A percentile compares a stretch with the other conserved stretches of the same genome.
phyloP scores from a whole-genome alignment of 2,113 vertebrate species.

The Microcebus tavaratra region DNA sequence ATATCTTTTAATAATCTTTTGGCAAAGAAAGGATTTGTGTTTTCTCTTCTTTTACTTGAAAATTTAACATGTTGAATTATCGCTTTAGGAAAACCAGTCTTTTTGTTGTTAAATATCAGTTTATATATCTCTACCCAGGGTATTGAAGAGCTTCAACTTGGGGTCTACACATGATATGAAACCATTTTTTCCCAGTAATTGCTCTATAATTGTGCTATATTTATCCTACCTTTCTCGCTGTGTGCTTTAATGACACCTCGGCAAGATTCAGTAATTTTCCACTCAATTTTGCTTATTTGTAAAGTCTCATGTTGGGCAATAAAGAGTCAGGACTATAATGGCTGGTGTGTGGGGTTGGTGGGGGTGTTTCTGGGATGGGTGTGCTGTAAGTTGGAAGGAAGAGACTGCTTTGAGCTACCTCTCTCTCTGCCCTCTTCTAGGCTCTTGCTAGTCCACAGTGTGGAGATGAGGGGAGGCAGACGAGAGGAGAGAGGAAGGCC shows the following conservation, averaged over 20 bases:
- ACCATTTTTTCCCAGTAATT: background rate
- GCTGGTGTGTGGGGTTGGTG: background rate
- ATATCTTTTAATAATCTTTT: background rate
- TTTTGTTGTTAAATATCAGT: background rate
- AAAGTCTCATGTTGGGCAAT: background rate
- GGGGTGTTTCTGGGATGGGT: background rate
- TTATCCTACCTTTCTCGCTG: background rate
- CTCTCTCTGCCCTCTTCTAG: background rate
- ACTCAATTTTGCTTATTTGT: background rate
- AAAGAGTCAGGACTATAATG: background rate
- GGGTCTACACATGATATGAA: background rate
- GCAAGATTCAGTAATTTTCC: constrained; percentile 6
- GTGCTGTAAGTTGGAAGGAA: background rate
- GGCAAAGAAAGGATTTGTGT: background rate
- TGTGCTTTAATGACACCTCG: background rate
- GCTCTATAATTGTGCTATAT: background rate
- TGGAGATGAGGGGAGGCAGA: background rate
- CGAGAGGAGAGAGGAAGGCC: background rate
- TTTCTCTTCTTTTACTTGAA: background rate
- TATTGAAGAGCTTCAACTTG: background rate
- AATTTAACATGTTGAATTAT: background rate
- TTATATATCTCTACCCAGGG: background rate
- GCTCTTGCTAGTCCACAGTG: rapidly evolving
- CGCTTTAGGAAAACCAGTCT: background rate
- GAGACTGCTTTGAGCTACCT: rapidly evolving